Evolutionary conservation across 2,888 invertebrate genomes (phyloP), one percentile per base, ranked within the genome.

Genomic region (Amphimallon solstitiale): DNA sequence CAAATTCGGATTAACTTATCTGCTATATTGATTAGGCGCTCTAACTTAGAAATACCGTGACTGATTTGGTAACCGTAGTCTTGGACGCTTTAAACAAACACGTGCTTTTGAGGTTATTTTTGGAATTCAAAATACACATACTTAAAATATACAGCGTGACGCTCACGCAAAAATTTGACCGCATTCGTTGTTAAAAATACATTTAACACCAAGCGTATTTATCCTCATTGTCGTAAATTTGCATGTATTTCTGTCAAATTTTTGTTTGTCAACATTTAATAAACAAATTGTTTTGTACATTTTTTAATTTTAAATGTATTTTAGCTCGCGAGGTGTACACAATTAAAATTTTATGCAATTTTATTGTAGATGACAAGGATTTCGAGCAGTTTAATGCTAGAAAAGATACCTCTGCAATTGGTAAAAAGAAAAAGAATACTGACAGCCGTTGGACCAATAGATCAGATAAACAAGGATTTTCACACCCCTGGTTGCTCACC

Each of bases 401-500:
- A 63, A 48, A 59, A 29, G 43, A 63, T 29, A 40, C 63, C 17
- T 23, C 54, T 19, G 48, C 52, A 38, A 52, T 46, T 23, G n/a
- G 45, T 48, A 78, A 78, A 66, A 87, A 87, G 78, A 88, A 88
- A 78, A 81, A 83, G 70, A 73, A 62, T 45, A 40, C 69, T 0
- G 73, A 74, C 14, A 71, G 63, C 81, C 84, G 29, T 73, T 84
- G 61, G 79, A 80, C 76, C 83, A 85, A 84, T 82, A 84, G 79
- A 79, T 82, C 70, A 43, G 74, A 75, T 82, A 88, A 83, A 79
- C 85, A 73, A 82, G 84, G 72, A 80, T 90, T 86, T 83, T 81
- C 82, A n/a, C 92, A 93, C 79, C 88, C 89, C n/a, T 95, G 93
- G 93, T 85, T 94, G 70, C 83, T 91, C 29, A 89, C 91, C 70